Base-by-base conservation (phyloP, 2,113 vertebrate species). In the Percopsis transmontana region DNA sequence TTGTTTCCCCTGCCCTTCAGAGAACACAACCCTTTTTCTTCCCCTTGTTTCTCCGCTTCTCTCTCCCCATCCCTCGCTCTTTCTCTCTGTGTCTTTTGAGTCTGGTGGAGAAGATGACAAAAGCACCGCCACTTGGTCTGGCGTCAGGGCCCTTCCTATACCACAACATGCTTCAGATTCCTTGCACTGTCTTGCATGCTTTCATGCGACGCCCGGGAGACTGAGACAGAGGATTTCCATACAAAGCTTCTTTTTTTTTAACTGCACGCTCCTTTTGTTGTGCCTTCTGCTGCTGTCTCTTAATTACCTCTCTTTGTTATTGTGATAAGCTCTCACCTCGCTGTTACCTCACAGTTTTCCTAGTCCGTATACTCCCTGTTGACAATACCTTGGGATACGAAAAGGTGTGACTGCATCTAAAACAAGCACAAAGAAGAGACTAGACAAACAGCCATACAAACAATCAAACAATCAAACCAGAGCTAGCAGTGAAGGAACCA, bases 121-220 rank as follows among this genome's bases (percentile, higher is more conserved):
- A 58, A 78, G 83, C 77, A 62, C 81, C 63, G 62, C 68, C 82
- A 14, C 75, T 82, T 40, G 63, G 87, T 81, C 87, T 82, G 79
- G 74, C 68, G 73, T 82, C 82, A 20, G 78, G 53, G 51, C 52
- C 27, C 76, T 66, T 79, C 68, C 63, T 75, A 74, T 79, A 68
- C 74, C 64, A 6, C 51, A 18, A 66, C 82, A 87, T 86, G 88
- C 78, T 68, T 77, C 69, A 42, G 72, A 90, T 90, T 88, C 83
- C 77, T 87, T 66, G 16, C 64, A 59, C 74, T 59, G 59, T 68
- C 83, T 58, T 42, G 75, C 80, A 87, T 80, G 63, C 77, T 90
- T 88, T 87, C 80, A 84, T 82, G 85, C 73, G 83, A 72, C 44
- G 53, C 81, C 70, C 63, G 63, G 85, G 82, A 80, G 76, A 84